A percentile compares a stretch with the other conserved stretches of the same genome.
These are phyloP conservation scores for Nezara viridula DNA, from an alignment of 2,888 invertebrate genomes.

Conservation along the genomic window DNA sequence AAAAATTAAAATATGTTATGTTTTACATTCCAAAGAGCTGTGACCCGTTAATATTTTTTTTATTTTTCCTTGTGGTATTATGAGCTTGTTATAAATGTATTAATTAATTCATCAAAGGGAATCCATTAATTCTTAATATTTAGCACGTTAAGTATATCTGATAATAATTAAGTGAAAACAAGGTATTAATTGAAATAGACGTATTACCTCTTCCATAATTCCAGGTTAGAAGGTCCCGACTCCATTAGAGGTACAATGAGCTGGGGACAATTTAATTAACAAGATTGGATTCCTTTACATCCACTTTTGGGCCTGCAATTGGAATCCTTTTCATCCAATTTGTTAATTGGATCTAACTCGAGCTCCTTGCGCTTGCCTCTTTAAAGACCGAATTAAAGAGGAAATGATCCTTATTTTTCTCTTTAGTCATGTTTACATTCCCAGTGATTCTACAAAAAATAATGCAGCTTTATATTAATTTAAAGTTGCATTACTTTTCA, in stretches of 20 bases:
- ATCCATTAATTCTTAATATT: no score
- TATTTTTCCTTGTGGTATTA: no score
- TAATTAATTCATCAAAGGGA: no score
- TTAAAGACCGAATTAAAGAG: not conserved
- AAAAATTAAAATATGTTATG: no score
- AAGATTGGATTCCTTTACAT: constrained; percentile 38
- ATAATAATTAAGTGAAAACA: not conserved
- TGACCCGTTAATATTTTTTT: no score
- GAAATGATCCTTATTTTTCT: not conserved
- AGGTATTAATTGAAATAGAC: not conserved
- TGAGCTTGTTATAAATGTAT: no score
- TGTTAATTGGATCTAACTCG: constrained; percentile 16
- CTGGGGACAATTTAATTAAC: constrained; percentile 16
- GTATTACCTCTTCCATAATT: not conserved
- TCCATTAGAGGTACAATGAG: constrained; percentile 12
- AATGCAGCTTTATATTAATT: not conserved
- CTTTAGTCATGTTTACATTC: not conserved
- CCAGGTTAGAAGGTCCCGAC: not conserved
- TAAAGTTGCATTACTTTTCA: no score
- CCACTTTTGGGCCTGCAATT: constrained; percentile 14
- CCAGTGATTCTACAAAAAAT: not conserved
- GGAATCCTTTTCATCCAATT: constrained; percentile 30
- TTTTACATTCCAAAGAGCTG: no score
- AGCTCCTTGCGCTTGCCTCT: not conserved
- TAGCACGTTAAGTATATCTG: no score